A percentile compares a stretch with the other conserved stretches of the same genome.
These are phyloP conservation scores for Platichthys flesus DNA, from an alignment of 2,113 vertebrate genomes.

Conservation along the genomic window DNA sequence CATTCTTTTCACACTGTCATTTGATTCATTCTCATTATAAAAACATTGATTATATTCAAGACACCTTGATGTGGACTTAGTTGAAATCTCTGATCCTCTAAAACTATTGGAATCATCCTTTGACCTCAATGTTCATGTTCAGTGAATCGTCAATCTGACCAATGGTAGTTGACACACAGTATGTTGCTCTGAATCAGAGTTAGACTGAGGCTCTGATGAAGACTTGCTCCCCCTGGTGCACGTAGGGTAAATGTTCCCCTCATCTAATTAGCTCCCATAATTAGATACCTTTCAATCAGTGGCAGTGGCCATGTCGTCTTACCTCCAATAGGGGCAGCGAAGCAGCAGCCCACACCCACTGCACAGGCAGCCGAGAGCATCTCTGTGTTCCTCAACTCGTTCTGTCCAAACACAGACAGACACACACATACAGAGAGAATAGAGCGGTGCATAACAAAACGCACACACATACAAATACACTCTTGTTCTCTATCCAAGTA, in stretches of 20 bases:
- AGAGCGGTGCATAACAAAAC: constrained; percentile 11
- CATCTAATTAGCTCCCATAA: constrained; percentile 42
- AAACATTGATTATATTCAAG: too few relatives aligned
- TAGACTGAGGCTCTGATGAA: constrained; percentile 17
- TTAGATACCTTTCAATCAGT: constrained; percentile 45
- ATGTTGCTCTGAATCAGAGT: constrained; percentile 12
- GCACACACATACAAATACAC: background rate
- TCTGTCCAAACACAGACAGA: constrained; percentile 83
- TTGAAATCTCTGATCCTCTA: background rate
- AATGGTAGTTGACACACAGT: background rate
- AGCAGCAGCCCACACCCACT: constrained; percentile 97
- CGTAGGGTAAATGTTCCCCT: constrained; percentile 9
- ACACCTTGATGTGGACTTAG: background rate
- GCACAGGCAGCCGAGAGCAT: constrained; percentile 98
- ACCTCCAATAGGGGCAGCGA: constrained; percentile 98
- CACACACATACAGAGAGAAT: constrained; percentile 40
- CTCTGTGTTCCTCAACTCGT: constrained; percentile 96
- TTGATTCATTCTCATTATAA: too few relatives aligned
- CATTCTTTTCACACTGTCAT: too few relatives aligned
- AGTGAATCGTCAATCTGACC: background rate
- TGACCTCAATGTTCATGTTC: background rate
- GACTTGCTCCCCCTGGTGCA: constrained; percentile 8
- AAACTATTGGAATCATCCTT: background rate
- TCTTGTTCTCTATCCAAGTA: background rate
- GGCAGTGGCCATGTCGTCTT: constrained; percentile 81